Evolutionary conservation across 2,113 vertebrate species (phyloP).

Genomic region (Oreocharis arfaki): DNA sequence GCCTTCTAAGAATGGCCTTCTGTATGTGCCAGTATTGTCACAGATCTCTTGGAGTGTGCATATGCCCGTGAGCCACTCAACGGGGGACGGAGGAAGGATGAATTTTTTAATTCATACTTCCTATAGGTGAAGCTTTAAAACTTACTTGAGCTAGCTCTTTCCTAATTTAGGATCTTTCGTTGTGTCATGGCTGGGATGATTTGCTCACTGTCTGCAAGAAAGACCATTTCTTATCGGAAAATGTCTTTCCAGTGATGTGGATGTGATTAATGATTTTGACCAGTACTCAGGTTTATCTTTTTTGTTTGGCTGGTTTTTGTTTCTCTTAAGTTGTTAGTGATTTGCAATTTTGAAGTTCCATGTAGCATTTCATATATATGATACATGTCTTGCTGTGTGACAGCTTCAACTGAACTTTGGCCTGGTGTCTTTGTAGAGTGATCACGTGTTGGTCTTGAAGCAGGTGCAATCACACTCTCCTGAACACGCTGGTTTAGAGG

Average conservation of each 20-base stretch:
- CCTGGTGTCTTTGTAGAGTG: not conserved
- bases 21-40: not conserved
- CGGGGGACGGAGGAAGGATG: rapidly evolving
- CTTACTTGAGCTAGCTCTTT: not conserved
- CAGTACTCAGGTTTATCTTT: not conserved
- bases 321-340: not conserved
- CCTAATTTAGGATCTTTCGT: not conserved
- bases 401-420: not conserved
- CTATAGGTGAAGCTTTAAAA: not conserved
- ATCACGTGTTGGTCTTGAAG: not conserved
- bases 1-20: not conserved
- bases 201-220: not conserved
- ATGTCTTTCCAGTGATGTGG: not conserved
- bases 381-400: not conserved
- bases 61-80: not conserved
- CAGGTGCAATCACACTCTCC: not conserved
- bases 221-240: not conserved
- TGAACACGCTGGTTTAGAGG: not conserved
- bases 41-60: not conserved
- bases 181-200: not conserved
- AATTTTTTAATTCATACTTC: not conserved
- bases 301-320: not conserved
- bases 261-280: not conserved
- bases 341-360: not conserved
- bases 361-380: not conserved